These are phyloP conservation scores for Misgurnus mizolepis DNA, from an alignment of 2,113 vertebrate species.

Conservation along the genomic window DNA sequence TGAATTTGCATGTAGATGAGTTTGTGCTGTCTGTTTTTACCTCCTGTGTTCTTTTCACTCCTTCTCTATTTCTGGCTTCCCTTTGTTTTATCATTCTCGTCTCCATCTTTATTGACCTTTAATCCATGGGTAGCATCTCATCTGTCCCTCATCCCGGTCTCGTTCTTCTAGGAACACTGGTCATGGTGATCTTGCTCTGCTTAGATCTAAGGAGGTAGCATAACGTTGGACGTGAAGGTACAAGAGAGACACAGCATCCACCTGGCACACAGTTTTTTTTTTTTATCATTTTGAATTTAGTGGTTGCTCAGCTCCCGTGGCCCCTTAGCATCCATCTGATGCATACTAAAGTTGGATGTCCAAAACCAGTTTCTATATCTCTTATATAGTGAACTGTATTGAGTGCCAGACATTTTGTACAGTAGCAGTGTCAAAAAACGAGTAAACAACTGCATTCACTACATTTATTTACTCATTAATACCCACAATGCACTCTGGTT, in stretches of 20 bases:
- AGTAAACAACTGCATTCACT: too few relatives aligned
- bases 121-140: not conserved
- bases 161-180: not conserved
- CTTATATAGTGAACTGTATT: too few relatives aligned
- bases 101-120: slow-evolving; percentile 9
- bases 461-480: too few relatives aligned
- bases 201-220: not conserved
- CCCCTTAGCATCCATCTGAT: too few relatives aligned
- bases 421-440: too few relatives aligned
- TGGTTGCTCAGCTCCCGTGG: too few relatives aligned
- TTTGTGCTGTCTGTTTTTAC: slow-evolving; percentile 46
- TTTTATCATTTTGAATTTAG: too few relatives aligned
- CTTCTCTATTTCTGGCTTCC: not conserved
- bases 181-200: slow-evolving; percentile 12
- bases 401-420: too few relatives aligned
- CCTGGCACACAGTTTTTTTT: not conserved
- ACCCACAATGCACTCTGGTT: too few relatives aligned
- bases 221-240: not conserved
- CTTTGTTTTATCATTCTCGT: slow-evolving; percentile 17
- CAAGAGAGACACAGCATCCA: slow-evolving; percentile 1
- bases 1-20: slow-evolving; percentile 62
- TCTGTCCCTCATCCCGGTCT: slow-evolving; percentile 21
- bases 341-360: too few relatives aligned
- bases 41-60: not conserved
- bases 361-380: too few relatives aligned